Evolutionary conservation across 2,888 invertebrate genomes (phyloP), one percentile per base, ranked within the genome.

Genomic region (Rosalia funebris): DNA sequence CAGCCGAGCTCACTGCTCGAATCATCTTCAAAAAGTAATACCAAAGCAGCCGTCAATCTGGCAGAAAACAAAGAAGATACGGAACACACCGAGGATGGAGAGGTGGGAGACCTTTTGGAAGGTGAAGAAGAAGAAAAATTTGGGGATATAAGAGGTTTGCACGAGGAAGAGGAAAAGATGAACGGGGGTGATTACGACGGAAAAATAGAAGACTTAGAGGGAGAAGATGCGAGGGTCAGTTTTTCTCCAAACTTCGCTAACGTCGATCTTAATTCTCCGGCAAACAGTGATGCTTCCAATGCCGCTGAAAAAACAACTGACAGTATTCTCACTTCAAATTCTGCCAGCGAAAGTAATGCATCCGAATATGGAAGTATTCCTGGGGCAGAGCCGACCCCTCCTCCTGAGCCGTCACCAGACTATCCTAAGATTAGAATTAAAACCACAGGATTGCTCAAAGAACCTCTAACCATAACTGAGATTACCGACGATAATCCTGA

Each of bases 381-480:
- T 1, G 78, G 79, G 4, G 78, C 79, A 15, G 77, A 79, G 64
- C 76, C 78, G 2, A 79, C 81, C 5, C 79, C 80, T 9, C 75
- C 77, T n/a, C 77, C 75, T 1, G 75, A 75, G 57, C 72, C 76
- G 1, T 73, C 77, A 14, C 73, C 78, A 2, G 80, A 79, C 37
- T 78, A 76, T 66, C 82, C 82, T 2, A 81, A 81, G 55, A 81
- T 82, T 48, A 73, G 81, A 16, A 80, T 82, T 25, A 81, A 80
- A 65, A 79, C 78, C 9, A 77, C 76, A 15, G 82, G 79, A 34
- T 66, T 79, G 56, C 71, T 80, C 11, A 79, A 79, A 52, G 69
- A 72, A 32, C 65, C 64, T 17, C 34, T 65, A 2, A 79, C 78
- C 7, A 79, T 81, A 32, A 80, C 80, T 1, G 81, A 81, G 63